These are phyloP conservation scores for Dromococcyx pavoninus DNA, from an alignment of 2,797 vertebrate species.

Conservation along the genomic window DNA sequence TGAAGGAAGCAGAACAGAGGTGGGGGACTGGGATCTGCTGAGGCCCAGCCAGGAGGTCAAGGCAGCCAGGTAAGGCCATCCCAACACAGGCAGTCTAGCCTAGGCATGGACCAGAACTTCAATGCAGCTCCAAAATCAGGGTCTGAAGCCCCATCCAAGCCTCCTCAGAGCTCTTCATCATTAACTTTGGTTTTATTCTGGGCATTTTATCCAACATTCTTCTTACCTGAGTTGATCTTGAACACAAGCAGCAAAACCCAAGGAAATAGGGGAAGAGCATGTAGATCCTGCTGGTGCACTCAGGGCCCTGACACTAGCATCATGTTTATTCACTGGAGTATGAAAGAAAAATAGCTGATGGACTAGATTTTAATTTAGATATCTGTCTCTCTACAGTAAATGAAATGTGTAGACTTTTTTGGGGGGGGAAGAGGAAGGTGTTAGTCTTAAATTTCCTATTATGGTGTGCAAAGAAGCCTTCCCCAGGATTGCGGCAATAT, in stretches of 20 bases:
- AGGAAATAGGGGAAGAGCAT: background rate
- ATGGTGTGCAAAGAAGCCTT: background rate
- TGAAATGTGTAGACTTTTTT: background rate
- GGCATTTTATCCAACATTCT: background rate
- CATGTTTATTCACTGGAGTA: background rate
- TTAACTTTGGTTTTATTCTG: background rate
- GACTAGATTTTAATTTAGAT: conserved; percentile 67
- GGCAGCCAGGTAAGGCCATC: background rate
- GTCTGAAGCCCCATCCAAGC: background rate
- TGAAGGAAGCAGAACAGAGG: background rate
- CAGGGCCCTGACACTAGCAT: background rate
- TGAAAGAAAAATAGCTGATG: conserved; percentile 27
- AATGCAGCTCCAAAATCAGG: background rate
- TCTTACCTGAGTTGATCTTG: background rate
- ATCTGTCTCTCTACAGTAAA: background rate
- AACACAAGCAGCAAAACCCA: background rate
- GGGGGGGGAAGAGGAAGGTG: accelerated
- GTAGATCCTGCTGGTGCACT: background rate
- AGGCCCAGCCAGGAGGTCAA: background rate
- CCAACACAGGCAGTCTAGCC: background rate
- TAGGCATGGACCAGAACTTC: background rate
- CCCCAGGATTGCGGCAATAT: background rate
- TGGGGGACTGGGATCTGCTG: no score
- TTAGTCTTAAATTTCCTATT: background rate
- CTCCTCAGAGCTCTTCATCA: background rate